Evolutionary conservation across 2,888 invertebrate species (phyloP).

Genomic region (Brenthis hecate): DNA sequence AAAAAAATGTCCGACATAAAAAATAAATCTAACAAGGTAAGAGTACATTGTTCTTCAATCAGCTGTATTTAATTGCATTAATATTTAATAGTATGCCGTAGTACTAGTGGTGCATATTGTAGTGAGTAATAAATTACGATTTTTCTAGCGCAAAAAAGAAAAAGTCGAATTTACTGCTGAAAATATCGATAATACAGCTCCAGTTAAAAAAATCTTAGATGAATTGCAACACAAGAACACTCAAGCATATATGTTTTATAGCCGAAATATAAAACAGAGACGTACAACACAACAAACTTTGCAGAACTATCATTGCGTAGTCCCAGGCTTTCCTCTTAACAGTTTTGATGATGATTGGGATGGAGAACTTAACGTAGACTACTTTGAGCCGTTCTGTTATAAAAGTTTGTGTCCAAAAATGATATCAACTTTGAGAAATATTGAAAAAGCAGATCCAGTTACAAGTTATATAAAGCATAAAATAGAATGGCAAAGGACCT

Average conservation of each 20-base stretch:
- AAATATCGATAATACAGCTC: conserved; percentile 55
- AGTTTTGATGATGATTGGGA: conserved; percentile 65
- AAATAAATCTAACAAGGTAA: conserved; percentile 14
- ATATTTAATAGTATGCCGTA: not conserved
- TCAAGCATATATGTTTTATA: conserved; percentile 55
- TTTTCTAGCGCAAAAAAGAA: conserved; percentile 38
- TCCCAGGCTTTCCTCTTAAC: conserved; percentile 60
- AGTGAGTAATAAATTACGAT: not conserved
- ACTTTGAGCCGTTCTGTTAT: conserved; percentile 64
- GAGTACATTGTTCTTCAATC: not conserved
- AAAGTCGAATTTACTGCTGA: conserved; percentile 48
- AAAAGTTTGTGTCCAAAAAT: conserved; percentile 64
- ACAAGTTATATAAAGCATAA: conserved; percentile 58
- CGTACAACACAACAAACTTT: conserved; percentile 36
- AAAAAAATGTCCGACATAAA: conserved; percentile 10
- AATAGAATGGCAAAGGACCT: conserved; percentile 53
- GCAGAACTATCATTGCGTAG: conserved; percentile 48
- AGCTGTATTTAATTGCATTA: not conserved
- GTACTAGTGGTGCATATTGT: not conserved
- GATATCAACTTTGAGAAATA: conserved; percentile 52
- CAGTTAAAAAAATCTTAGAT: conserved; percentile 56
- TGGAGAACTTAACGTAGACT: conserved; percentile 59
- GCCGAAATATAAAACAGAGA: conserved; percentile 52
- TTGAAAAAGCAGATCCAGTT: conserved; percentile 59
- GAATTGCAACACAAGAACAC: conserved; percentile 50